Evolutionary conservation across 2,797 vertebrate genomes (phyloP).

Genomic region (Discoglossus pictus): DNA sequence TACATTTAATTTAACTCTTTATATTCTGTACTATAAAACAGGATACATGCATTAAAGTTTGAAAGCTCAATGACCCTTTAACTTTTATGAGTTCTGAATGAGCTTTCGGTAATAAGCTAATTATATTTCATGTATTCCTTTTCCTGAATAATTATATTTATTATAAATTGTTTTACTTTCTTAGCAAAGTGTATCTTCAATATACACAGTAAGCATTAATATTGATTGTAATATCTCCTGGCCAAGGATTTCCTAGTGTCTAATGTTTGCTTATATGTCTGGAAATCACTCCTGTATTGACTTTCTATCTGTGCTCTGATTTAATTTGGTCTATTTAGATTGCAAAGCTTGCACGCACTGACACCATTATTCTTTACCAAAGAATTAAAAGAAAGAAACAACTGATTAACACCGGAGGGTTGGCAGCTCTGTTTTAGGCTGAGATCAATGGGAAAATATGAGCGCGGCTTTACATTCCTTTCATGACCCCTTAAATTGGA

Average conservation of each 20-base stretch:
- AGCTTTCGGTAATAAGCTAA: constrained; percentile 49
- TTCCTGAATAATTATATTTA: constrained; percentile 6
- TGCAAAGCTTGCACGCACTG: neutral
- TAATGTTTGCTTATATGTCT: constrained; percentile 16
- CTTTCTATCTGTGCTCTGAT: constrained; percentile 25
- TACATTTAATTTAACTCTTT: too few species aligned
- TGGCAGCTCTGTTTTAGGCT: too few species aligned
- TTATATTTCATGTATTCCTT: neutral
- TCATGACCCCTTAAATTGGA: too few species aligned
- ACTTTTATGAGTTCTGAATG: too few species aligned
- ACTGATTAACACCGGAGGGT: neutral
- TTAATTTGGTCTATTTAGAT: constrained; percentile 23
- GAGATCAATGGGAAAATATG: too few species aligned
- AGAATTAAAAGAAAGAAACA: constrained; percentile 12
- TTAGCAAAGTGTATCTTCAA: constrained; percentile 15
- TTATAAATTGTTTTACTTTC: constrained; percentile 25
- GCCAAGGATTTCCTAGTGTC: constrained; percentile 24
- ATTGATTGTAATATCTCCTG: constrained; percentile 38
- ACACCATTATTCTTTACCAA: constrained; percentile 14
- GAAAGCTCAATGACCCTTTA: too few species aligned
- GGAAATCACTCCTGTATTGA: constrained; percentile 33
- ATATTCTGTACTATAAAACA: too few species aligned
- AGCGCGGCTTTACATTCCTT: too few species aligned
- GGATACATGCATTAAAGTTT: too few species aligned
- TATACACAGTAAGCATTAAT: constrained; percentile 28